phyloP scores from a whole-genome alignment of 2,113 vertebrate species.

The Entelurus aequoreus region DNA sequence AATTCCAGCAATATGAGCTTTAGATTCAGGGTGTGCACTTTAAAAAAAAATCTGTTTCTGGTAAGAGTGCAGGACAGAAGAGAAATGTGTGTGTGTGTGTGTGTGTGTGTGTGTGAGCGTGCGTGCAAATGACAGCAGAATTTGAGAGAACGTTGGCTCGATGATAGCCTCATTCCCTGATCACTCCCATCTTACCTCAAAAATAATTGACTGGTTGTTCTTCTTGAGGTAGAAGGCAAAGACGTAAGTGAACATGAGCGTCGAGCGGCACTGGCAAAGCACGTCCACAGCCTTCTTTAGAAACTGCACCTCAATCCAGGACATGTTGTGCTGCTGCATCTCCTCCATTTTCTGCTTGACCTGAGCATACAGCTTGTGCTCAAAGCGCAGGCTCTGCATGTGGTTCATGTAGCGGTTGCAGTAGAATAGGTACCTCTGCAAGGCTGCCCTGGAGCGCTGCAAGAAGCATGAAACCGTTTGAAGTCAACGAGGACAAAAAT shows the following conservation, averaged over 20 bases:
- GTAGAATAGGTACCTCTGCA: slow-evolving; percentile 99
- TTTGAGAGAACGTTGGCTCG: neutral
- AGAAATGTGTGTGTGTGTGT: too few relatives aligned
- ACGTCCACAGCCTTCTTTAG: slow-evolving; percentile 99
- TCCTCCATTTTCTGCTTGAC: slow-evolving; percentile 99
- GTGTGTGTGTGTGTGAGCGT: neutral
- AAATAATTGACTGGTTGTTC: slow-evolving; percentile 99
- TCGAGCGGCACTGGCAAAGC: slow-evolving; percentile 99
- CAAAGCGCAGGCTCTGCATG: slow-evolving; percentile 99
- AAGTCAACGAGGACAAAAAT: neutral
- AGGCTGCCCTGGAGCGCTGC: slow-evolving; percentile 92
- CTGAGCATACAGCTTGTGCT: slow-evolving; percentile 99
- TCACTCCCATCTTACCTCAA: slow-evolving; percentile 79
- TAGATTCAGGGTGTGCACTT: too few relatives aligned
- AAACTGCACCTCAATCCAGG: slow-evolving; percentile 99
- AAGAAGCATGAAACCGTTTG: slow-evolving; percentile 3
- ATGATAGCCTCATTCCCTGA: too few relatives aligned
- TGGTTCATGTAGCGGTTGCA: slow-evolving; percentile 99
- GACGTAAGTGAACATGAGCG: slow-evolving; percentile 99
- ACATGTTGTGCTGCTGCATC: slow-evolving; percentile 99
- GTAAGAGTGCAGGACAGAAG: too few relatives aligned
- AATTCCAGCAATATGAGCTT: too few relatives aligned
- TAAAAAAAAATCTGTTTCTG: too few relatives aligned
- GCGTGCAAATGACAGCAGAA: neutral
- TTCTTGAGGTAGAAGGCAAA: slow-evolving; percentile 99